phyloP scores from a whole-genome alignment of 1,140 invertebrate species.

The Drosophila ambigua region DNA sequence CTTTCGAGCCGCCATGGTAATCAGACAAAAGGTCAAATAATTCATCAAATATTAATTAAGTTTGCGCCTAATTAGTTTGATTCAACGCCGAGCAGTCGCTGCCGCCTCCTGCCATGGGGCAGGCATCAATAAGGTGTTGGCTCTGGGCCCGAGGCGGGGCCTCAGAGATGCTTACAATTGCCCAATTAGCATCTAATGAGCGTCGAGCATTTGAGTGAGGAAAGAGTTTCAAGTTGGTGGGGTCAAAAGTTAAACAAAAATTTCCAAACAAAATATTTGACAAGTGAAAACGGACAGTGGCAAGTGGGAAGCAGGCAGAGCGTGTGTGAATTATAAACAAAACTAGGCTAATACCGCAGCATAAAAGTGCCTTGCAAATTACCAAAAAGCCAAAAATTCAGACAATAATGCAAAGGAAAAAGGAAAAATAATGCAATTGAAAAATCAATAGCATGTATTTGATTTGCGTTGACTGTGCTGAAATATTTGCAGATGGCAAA shows the following conservation, averaged over 20 bases:
- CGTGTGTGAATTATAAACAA: too few species aligned
- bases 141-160: constrained; percentile 29
- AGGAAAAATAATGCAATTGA: too few species aligned
- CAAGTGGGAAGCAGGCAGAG: too few species aligned
- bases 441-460: constrained; percentile 3
- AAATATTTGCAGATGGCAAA: constrained; percentile 34
- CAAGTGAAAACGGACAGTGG: background rate
- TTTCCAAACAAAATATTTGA: constrained; percentile 26
- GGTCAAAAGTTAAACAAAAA: constrained; percentile 51
- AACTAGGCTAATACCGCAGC: background rate
- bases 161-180: constrained; percentile 46
- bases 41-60: constrained; percentile 74
- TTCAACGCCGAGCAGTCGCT: constrained; percentile 28
- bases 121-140: constrained; percentile 76
- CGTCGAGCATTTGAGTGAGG: constrained; percentile 5
- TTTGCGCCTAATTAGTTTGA: constrained; percentile 75
- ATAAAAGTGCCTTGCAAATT: constrained; percentile 1
- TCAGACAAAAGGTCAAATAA: constrained; percentile 62
- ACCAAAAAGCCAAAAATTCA: constrained; percentile 7
- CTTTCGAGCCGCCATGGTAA: constrained; percentile 19
- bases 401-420: constrained; percentile 7
- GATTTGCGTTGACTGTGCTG: constrained; percentile 14
- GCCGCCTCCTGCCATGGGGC: constrained; percentile 9
- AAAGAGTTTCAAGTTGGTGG: background rate
- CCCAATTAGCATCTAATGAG: constrained; percentile 71